These are phyloP conservation scores for Cygnus buccinator DNA, from an alignment of 2,113 vertebrate species.

Conservation along the genomic window DNA sequence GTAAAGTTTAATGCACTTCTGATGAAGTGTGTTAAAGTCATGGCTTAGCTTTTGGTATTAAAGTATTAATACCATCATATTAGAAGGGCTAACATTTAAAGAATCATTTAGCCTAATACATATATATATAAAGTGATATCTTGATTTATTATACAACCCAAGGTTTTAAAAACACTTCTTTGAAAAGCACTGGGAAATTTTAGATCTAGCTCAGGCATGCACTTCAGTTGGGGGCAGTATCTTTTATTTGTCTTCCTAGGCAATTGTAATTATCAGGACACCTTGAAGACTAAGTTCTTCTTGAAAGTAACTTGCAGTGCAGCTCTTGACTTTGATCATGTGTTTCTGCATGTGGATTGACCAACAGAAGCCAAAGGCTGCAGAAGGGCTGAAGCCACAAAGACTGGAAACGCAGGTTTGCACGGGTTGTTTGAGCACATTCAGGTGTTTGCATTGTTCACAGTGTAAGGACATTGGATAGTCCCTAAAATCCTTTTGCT, in stretches of 20 bases:
- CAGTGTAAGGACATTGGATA: not conserved
- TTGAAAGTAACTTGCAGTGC: not conserved
- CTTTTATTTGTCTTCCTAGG: not conserved
- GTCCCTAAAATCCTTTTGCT: not conserved
- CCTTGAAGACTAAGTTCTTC: not conserved
- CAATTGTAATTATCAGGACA: not conserved
- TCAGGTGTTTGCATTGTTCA: not conserved
- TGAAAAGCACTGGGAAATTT: not conserved
- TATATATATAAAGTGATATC: not conserved
- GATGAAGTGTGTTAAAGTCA: not conserved
- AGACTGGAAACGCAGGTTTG: fast-evolving
- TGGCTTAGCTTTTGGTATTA: not conserved
- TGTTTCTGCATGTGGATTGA: not conserved
- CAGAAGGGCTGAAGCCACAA: not conserved
- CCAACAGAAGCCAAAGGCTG: not conserved
- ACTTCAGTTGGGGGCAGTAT: not conserved
- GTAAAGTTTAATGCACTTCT: not conserved
- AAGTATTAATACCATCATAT: not conserved
- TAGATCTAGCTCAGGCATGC: not conserved
- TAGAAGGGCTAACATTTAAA: not conserved
- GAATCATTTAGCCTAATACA: not conserved
- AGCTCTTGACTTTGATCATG: not conserved
- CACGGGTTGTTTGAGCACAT: fast-evolving
- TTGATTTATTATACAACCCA: not conserved
- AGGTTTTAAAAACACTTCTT: not conserved